These are phyloP conservation scores for Tympanuchus pallidicinctus DNA, from an alignment of 2,113 vertebrate species.

Conservation along the genomic window DNA sequence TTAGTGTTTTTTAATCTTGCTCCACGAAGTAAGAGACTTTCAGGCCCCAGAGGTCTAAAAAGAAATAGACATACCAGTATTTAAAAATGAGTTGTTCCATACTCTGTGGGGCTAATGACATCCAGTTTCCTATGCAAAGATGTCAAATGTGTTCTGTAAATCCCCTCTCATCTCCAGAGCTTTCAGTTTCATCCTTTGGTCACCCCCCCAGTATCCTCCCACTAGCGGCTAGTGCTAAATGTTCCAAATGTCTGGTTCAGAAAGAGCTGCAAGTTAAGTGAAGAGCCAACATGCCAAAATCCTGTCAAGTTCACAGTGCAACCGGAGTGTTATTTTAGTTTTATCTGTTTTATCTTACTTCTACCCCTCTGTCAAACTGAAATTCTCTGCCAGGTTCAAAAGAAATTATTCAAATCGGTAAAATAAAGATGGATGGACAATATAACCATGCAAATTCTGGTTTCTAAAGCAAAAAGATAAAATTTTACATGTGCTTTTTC, in stretches of 20 bases:
- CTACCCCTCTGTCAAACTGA: background rate
- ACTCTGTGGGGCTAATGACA: background rate
- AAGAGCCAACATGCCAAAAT: background rate
- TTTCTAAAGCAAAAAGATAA: background rate
- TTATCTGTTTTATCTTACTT: background rate
- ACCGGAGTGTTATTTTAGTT: background rate
- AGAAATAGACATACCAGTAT: constrained; percentile 23
- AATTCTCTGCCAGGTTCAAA: background rate
- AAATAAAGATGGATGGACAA: background rate
- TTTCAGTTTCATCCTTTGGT: background rate
- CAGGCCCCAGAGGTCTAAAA: constrained; percentile 92
- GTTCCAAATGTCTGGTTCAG: background rate
- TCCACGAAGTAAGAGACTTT: constrained; percentile 96
- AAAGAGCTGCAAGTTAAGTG: background rate
- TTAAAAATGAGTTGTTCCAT: background rate
- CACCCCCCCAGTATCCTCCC: background rate
- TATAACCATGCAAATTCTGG: background rate
- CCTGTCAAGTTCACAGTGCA: background rate
- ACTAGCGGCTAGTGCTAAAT: background rate
- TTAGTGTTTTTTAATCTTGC: constrained; percentile 98
- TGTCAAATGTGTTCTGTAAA: background rate
- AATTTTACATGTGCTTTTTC: background rate
- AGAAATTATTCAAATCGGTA: background rate
- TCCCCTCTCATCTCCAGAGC: background rate
- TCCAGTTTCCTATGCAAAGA: background rate